Evolutionary conservation across 2,113 vertebrate genomes (phyloP).

Genomic region (Sclerurus mexicanus): DNA sequence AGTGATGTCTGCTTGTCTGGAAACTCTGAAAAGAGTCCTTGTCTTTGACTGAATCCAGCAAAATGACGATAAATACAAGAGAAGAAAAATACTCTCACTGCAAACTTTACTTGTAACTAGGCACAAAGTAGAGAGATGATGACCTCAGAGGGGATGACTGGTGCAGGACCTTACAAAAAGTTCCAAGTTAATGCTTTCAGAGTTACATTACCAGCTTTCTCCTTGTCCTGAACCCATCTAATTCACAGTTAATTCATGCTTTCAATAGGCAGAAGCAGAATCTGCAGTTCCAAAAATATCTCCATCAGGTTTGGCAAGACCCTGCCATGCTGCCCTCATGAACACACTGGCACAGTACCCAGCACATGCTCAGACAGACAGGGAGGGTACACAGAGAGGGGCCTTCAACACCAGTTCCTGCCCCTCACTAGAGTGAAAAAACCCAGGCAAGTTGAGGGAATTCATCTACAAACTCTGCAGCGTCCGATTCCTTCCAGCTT

Average conservation of each 20-base stretch:
- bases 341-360: neutral
- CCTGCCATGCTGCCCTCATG: neutral
- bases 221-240: neutral
- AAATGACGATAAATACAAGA: constrained; percentile 3
- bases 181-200: neutral
- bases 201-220: neutral
- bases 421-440: neutral
- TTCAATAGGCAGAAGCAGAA: neutral
- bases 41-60: constrained; percentile 9
- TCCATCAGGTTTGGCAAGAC: neutral
- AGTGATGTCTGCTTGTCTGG: constrained; percentile 44
- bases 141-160: neutral
- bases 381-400: neutral
- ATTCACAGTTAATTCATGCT: neutral
- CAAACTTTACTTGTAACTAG: neutral
- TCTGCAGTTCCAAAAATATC: neutral
- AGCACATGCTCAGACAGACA: neutral
- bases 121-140: neutral
- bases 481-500: neutral
- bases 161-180: neutral
- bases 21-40: constrained; percentile 52
- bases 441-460: neutral
- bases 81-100: neutral
- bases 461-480: neutral
- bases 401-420: neutral